Evolutionary conservation across 2,113 vertebrate genomes (phyloP), one percentile per base, ranked within the genome.

Genomic region (Siphamia tubifer): DNA sequence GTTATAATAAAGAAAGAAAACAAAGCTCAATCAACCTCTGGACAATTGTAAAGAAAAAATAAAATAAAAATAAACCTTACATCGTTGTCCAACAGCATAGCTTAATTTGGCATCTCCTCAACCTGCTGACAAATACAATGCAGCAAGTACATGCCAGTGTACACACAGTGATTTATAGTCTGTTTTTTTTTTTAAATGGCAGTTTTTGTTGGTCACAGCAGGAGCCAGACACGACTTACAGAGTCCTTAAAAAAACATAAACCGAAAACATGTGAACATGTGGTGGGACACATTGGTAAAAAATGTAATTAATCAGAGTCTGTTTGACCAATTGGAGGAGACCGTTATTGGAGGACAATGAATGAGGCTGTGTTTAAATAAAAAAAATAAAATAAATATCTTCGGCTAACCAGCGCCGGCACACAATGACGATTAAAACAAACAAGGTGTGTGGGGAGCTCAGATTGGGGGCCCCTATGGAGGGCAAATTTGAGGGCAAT

Each of bases 201-300:
- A 28, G 36, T 16, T 27, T 44, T 35, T 1, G 0, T 63, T 44
- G 55, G 24, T 49, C 34, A 3, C 34, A 11, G 47, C 11, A 1
- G 16, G n/a, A 36, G 58, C 35, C 67, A 70, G 42, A 43, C 52
- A 38, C 13, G 3, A 53, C 42, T 62, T 9, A 31, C 39, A 11
- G 57, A 70, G 48, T 54, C 43, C 40, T n/a, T 69, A n/a, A 65
- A 64, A 63, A 45, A 43, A 73, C 35, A 36, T 19, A 57, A 74
- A 68, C 52, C 1, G 2, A 42, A 68, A 74, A 48, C 63, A 74
- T 49, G 53, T 58, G 52, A 74, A 48, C 63, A 74, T 49, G 53
- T 58, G 52, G 47, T 17, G 2, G 0, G 2, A 2, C 0, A 8
- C 34, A 44, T 36, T 6, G 1, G 35, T n/a, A 31, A 44, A 61